Evolutionary conservation across 2,888 invertebrate species (phyloP).

Genomic region (Antheraea assamensis): DNA sequence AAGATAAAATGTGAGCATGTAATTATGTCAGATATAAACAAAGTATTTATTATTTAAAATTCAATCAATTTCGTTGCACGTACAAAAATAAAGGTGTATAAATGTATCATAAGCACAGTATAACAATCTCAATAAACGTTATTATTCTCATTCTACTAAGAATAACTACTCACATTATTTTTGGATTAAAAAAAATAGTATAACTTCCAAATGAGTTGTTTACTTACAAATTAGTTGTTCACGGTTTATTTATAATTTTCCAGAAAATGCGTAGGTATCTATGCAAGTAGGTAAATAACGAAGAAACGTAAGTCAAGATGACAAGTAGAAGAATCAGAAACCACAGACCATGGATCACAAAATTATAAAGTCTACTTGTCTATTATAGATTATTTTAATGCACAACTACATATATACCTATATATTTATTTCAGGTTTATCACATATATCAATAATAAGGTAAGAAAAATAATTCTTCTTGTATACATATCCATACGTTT

Average conservation of each 20-base stretch:
- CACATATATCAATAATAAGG: no score
- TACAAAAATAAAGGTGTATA: not conserved
- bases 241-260: constrained; percentile 31
- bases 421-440: no score
- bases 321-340: constrained; percentile 28
- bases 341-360: no score
- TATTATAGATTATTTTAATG: no score
- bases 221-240: constrained; percentile 19
- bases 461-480: no score
- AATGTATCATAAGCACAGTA: not conserved
- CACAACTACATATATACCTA: no score
- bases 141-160: not conserved
- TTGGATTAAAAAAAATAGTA: constrained; percentile 7
- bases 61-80: not conserved
- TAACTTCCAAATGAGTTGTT: not conserved
- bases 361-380: no score
- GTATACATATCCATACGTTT: not conserved
- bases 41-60: not conserved
- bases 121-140: not conserved
- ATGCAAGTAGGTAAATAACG: not conserved
- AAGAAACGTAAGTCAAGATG: constrained; percentile 41
- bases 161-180: constrained; percentile 14
- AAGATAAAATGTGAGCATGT: not conserved
- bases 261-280: constrained; percentile 53
- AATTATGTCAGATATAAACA: not conserved